Evolutionary conservation across 2,888 invertebrate genomes (phyloP).

Genomic region (Nemotelus nigrinus): DNA sequence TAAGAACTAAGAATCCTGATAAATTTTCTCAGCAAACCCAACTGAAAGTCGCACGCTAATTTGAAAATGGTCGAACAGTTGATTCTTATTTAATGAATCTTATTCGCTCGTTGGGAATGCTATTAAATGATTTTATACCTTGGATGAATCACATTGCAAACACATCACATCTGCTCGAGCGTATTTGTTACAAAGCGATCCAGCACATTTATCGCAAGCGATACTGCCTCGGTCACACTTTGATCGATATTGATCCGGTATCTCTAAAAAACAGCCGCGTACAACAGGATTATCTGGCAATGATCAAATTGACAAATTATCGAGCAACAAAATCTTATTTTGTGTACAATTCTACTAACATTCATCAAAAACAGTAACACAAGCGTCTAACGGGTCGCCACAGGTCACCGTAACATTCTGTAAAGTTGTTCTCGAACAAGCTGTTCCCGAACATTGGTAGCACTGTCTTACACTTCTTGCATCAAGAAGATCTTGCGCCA

Average conservation of each 20-base stretch:
- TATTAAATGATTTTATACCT: constrained; percentile 52
- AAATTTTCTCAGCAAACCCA: no score
- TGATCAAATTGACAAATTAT: neutral
- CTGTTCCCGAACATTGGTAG: constrained; percentile 58
- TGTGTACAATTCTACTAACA: constrained; percentile 53
- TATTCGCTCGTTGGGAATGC: no score
- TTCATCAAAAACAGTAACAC: constrained; percentile 59
- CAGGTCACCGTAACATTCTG: constrained; percentile 54
- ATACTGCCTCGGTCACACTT: constrained; percentile 52
- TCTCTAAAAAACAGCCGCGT: constrained; percentile 60
- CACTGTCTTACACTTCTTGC: constrained; percentile 52
- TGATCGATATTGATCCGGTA: constrained; percentile 55
- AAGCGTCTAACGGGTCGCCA: constrained; percentile 58
- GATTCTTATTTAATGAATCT: no score
- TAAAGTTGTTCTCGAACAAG: constrained; percentile 57
- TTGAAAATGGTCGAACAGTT: no score
- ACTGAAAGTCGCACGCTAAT: no score
- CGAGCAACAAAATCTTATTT: neutral
- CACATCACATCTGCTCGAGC: constrained; percentile 57
- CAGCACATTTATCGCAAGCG: constrained; percentile 59
- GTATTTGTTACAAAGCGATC: constrained; percentile 59
- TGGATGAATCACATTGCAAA: constrained; percentile 58
- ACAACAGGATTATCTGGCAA: constrained; percentile 55
- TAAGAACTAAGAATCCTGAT: no score
- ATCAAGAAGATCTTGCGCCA: neutral